Base-by-base conservation (phyloP, 2,113 vertebrate genomes). In the Donacobius atricapilla region DNA sequence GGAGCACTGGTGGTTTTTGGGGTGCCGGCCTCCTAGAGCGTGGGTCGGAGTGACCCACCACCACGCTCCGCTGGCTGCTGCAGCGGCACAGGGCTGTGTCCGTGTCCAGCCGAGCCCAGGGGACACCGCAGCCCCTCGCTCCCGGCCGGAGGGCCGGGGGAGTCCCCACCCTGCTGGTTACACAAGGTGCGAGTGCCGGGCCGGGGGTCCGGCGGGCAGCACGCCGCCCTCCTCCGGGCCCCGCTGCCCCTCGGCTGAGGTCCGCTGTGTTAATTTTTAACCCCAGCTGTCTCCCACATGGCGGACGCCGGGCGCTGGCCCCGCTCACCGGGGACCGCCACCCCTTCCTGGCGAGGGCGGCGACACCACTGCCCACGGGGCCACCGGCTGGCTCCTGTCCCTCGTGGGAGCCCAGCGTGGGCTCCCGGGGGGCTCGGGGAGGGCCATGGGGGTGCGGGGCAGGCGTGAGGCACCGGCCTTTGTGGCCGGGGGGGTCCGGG, bases 211-310 rank as follows among this genome's bases (percentile, higher is more conserved):
- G 35, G 8, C 2, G 2, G 42, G 57, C 56, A 37, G 47, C 85
- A 28, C 47, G 4, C 0, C 9, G 39, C 79, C 71, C 83, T 24
- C n/a, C 0, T 5, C 47, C 11, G 13, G 87, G 72, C 91, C 64
- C 89, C 9, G 19, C 77, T 4, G 5, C 72, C 56, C 7, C 5
- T 47, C 14, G 5, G 14, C 25, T 9, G 69, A 58, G 87, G 9
- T 65, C 10, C 0, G 71, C 17, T 1, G 48, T 1, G 96, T 97
- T 97, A 97, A 97, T 97, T 84, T 96, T 97, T 97, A 97, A 97
- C 92, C 96, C 89, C 92, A 76, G 79, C 94, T 91, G 95, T 91
- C 95, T 96, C 93, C n/a, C 92, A 20, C 73, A 37, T 42, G 86
- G 90, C 72, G 12, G 75, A 37, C 2, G 21, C 78, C 12, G 82